Evolutionary conservation across 2,797 vertebrate species (phyloP), one percentile per base, ranked within the genome.

Genomic region (Apogon talboti): DNA sequence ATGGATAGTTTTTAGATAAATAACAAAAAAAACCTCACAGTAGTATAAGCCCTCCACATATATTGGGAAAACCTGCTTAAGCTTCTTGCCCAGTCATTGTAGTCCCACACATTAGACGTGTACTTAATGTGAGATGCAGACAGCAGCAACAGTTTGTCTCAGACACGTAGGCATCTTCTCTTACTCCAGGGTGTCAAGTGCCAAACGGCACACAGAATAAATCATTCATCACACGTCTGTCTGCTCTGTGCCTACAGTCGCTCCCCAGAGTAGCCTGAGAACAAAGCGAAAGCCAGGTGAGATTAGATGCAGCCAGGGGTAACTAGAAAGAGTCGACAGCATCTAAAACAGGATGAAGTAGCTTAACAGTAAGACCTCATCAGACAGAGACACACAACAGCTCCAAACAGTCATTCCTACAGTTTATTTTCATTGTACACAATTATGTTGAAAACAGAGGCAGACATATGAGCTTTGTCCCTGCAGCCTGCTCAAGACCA

Each of bases 141-240:
- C 15, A 45, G 12, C 30, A 60, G 54, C 35, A 58, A 54, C 43
- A 37, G 41, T 68, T 76, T 49, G 43, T 62, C 65, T 69, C 56
- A 19, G 49, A 52, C 64, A 46, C 56, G 43, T 62, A 24, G 62
- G 45, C 33, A 35, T 35, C 33, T 81, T 81, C 60, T 60, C 53
- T 77, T 79, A 64, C 63, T 54, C 60, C 8, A 30, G 47, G 40
- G 44, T 82, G 75, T 86, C 62, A 60, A 71, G 62, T 83, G 70
- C 68, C 16, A 28, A 63, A 74, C 28, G 12, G 30, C 60, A 59
- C 69, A 64, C 75, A 57, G 11, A 68, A 85, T 90, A 82, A 89
- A 85, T 88, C 46, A 87, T 90, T 82, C 52, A 74, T 79, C 24
- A 51, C 66, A 52, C 37, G 38, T 76, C 67, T 81, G 51, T 65